Base-by-base conservation (phyloP, 2,113 vertebrate species). In the Otocyon megalotis region DNA sequence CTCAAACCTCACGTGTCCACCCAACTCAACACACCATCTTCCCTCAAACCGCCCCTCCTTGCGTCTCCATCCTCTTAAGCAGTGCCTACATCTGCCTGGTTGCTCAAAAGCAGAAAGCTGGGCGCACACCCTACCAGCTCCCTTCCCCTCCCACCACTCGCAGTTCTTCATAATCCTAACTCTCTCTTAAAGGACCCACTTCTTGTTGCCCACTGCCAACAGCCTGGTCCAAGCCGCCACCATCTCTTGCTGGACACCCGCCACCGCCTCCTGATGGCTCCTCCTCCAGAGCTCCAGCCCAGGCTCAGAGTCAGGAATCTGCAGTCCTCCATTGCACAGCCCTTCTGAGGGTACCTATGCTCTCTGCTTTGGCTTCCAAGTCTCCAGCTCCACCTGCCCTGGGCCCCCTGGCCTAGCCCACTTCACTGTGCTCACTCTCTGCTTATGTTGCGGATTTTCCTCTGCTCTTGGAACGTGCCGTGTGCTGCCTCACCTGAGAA, bases 191-290 rank as follows among this genome's bases (percentile, higher is more conserved):
- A 87, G 82, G 79, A 32, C 83, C 74, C 62, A 17, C 88, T 97
- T 90, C 84, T 71, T 48, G 0, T 81, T 58, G 95, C 84, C 90
- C 71, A 71, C 71, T 94, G 94, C 90, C 97, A 97, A 37, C 54
- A 97, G 92, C 96, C 95, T 76, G 91, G 95, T 96, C 89, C 96
- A 95, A 97, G 91, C 65, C 1, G 0, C 96, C 92, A 83, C 28
- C 93, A 32, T 93, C 65, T 81, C 96, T 92, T 4, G 2, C 95
- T 97, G 98, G 96, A 89, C 0, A 26, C 35, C 65, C 0, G 24
- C 96, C 94, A 94, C 85, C 60, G 77, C 85, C 83, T 96, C 96
- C 95, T 65, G 82, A 83, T 93, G 96, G 60, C 80, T 93, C 77
- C 67, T 95, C 50, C 90, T 80, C 56, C 56, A 13, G 60, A 93